These are phyloP conservation scores for Flexamia atlantica DNA, from an alignment of 2,888 invertebrate genomes.

Conservation along the genomic window DNA sequence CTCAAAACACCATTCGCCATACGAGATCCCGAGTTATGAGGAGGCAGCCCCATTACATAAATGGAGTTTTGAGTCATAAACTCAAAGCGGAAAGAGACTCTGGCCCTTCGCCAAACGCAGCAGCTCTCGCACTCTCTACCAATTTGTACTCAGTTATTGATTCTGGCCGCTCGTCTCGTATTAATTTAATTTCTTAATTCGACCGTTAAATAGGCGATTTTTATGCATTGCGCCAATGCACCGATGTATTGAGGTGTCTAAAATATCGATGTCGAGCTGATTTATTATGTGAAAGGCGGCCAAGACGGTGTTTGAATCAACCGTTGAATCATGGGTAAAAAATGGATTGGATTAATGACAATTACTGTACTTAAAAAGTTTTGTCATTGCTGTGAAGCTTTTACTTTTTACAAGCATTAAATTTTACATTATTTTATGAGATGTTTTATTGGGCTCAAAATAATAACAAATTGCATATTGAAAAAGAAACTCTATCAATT, in stretches of 20 bases:
- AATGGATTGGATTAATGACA: neutral
- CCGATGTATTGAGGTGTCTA: neutral
- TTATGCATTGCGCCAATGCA: constrained; percentile 31
- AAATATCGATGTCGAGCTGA: neutral
- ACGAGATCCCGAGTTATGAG: constrained; percentile 11
- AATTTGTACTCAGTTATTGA: constrained; percentile 32
- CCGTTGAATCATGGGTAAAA: neutral
- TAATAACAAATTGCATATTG: too few relatives aligned
- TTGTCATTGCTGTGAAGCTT: too few relatives aligned
- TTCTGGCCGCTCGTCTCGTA: neutral
- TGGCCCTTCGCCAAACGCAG: constrained; percentile 14
- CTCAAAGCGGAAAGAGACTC: constrained; percentile 12
- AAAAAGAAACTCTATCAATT: too few relatives aligned
- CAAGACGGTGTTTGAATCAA: neutral
- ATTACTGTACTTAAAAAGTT: neutral
- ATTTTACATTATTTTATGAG: too few relatives aligned
- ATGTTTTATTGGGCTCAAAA: too few relatives aligned
- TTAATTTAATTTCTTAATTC: constrained; percentile 46
- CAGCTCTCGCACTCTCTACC: neutral
- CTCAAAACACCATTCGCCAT: neutral
- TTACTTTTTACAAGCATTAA: too few relatives aligned
- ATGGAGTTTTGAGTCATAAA: constrained; percentile 40
- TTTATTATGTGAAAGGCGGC: neutral
- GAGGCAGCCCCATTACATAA: constrained; percentile 31
- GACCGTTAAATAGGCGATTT: constrained; percentile 35